These are phyloP conservation scores for Congeria kusceri DNA, from an alignment of 2,888 invertebrate genomes.

Conservation along the genomic window DNA sequence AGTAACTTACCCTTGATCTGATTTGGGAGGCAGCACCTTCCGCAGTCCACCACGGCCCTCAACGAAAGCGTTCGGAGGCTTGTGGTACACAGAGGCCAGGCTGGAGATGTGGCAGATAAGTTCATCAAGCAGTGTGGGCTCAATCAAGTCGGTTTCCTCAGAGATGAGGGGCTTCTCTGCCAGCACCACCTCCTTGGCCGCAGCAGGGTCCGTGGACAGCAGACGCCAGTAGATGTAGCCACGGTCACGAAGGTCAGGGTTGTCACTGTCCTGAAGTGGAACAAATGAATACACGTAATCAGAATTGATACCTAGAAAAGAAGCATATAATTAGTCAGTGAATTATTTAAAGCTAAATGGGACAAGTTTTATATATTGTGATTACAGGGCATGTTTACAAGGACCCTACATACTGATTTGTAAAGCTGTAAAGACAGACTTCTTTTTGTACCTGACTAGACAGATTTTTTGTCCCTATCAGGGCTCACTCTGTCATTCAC, in stretches of 20 bases:
- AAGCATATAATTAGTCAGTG: no score
- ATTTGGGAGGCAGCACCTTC: conserved; percentile 78
- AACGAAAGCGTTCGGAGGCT: conserved; percentile 99
- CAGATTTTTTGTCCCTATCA: no score
- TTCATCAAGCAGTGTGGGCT: conserved; percentile 98
- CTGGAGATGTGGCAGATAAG: conserved; percentile 99
- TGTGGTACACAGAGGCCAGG: conserved; percentile 99
- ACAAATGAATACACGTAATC: background rate
- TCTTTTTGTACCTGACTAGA: no score
- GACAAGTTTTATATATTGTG: no score
- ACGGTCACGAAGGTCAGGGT: conserved; percentile 98
- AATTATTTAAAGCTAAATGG: no score
- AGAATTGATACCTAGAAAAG: no score
- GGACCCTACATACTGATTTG: no score
- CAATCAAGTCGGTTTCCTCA: conserved; percentile 98
- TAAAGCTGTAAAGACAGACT: no score
- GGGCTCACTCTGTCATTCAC: no score
- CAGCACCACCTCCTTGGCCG: conserved; percentile 99
- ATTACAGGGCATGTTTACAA: no score
- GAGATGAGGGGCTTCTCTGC: conserved; percentile 99
- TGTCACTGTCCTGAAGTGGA: conserved; percentile 92
- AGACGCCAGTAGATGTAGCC: conserved; percentile 99
- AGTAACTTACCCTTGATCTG: conserved; percentile 75
- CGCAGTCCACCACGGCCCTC: conserved; percentile 88
- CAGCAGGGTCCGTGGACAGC: conserved; percentile 99